phyloP scores from a whole-genome alignment of 1,140 invertebrate species.

The Spodoptera frugiperda region DNA sequence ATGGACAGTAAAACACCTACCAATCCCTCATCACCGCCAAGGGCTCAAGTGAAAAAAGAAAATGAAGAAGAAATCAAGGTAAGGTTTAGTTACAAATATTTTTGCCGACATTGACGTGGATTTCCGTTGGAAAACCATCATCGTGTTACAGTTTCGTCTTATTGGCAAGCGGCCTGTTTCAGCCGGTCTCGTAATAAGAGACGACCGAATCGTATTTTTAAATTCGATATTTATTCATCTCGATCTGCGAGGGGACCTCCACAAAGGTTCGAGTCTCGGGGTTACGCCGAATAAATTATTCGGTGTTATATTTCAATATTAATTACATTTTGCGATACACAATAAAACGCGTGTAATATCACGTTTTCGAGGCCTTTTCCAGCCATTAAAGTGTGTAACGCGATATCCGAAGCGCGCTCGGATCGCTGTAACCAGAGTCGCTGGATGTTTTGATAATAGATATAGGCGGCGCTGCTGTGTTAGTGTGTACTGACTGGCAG shows the following conservation, averaged over 20 bases:
- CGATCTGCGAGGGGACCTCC: conserved; percentile 62
- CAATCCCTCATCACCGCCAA: conserved; percentile 70
- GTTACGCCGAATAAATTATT: conserved; percentile 81
- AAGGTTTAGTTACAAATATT: conserved; percentile 62
- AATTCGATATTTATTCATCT: conserved; percentile 76
- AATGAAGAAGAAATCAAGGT: conserved; percentile 86
- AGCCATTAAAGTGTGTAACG: conserved; percentile 86
- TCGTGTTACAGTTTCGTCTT: conserved; percentile 70
- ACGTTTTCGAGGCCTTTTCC: conserved; percentile 86
- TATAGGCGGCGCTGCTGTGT: conserved; percentile 78
- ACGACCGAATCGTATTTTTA: conserved; percentile 82
- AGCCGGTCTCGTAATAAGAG: conserved; percentile 74
- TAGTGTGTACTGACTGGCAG: conserved; percentile 68
- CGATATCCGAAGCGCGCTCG: conserved; percentile 85
- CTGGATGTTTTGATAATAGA: conserved; percentile 86
- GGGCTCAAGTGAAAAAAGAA: conserved; percentile 83
- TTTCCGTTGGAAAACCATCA: conserved; percentile 72
- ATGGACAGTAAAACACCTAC: conserved; percentile 76
- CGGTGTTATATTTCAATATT: conserved; percentile 82
- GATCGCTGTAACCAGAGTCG: conserved; percentile 84
- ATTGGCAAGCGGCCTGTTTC: conserved; percentile 78
- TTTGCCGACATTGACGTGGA: conserved; percentile 68
- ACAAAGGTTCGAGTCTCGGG: conserved; percentile 65
- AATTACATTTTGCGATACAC: conserved; percentile 85
- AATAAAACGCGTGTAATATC: conserved; percentile 86